Conservation (phyloP, 2,888 invertebrate genomes). For the Glyphotaelius pellucidus region DNA sequence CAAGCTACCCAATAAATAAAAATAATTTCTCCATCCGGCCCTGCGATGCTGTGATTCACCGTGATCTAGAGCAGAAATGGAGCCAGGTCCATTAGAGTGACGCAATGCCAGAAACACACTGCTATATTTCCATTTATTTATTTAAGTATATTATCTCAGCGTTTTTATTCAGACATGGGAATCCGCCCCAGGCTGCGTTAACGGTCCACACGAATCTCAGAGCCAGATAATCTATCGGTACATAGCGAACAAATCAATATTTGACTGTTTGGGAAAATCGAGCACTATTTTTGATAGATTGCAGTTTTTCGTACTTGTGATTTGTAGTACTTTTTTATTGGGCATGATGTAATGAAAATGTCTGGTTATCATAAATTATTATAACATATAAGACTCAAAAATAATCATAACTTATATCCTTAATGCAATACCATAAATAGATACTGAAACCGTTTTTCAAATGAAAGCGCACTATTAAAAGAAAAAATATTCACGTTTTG, state of each 20-base stretch:
- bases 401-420: neutral
- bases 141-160: constrained; percentile 15
- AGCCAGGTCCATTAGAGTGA: constrained; percentile 27
- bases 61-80: constrained; percentile 4
- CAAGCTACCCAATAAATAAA: neutral
- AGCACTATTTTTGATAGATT: neutral
- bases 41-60: constrained; percentile 13
- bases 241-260: constrained; percentile 16
- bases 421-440: neutral
- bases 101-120: constrained; percentile 18
- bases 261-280: neutral
- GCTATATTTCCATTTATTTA: constrained; percentile 29
- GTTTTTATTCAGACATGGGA: constrained; percentile 29
- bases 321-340: neutral
- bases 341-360: neutral
- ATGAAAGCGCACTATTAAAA: no score
- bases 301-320: neutral
- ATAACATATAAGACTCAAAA: neutral
- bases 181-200: constrained; percentile 16
- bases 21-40: neutral
- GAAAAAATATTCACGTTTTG: no score
- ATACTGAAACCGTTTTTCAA: neutral
- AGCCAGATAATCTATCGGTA: neutral
- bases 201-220: constrained; percentile 29
- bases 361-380: neutral